Evolutionary conservation across 35 echinoderm and acorn worm species (phyloP).

Genomic region (Amphiura filiformis): DNA sequence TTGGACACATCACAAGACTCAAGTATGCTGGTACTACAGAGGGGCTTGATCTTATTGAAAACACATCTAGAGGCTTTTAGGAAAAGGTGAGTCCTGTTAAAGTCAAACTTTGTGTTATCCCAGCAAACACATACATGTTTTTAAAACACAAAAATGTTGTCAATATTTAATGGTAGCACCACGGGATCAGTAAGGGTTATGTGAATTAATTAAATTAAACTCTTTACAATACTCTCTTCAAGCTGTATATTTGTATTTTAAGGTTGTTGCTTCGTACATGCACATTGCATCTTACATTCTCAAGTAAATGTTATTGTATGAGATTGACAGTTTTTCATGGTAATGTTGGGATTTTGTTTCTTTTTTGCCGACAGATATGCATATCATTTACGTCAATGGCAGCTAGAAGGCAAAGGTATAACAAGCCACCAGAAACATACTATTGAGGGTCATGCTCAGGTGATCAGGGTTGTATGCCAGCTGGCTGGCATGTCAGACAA

Average conservation of each 20-base stretch:
- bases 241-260: too few relatives aligned
- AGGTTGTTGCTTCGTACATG: too few relatives aligned
- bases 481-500: slow-evolving; percentile 75
- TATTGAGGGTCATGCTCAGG: slow-evolving; percentile 29
- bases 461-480: slow-evolving; percentile 71
- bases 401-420: slow-evolving; percentile 62
- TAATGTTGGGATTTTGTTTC: slow-evolving; percentile 11
- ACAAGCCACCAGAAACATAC: slow-evolving; percentile 63
- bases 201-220: too few relatives aligned
- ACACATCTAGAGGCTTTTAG: slow-evolving; percentile 84
- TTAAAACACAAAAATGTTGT: too few relatives aligned
- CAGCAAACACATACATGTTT: too few relatives aligned
- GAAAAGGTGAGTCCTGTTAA: slow-evolving; percentile 91
- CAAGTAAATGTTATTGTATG: too few relatives aligned
- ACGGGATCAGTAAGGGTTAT: too few relatives aligned
- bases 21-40: slow-evolving; percentile 71
- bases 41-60: slow-evolving; percentile 69
- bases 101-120: too few relatives aligned
- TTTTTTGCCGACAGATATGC: slow-evolving; percentile 55
- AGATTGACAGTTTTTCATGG: too few relatives aligned
- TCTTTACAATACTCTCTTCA: too few relatives aligned
- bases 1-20: slow-evolving; percentile 41
- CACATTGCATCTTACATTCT: too few relatives aligned
- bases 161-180: too few relatives aligned
- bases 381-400: slow-evolving; percentile 79